Conservation (phyloP, 2,888 invertebrate species). For the Netelia virgata region DNA sequence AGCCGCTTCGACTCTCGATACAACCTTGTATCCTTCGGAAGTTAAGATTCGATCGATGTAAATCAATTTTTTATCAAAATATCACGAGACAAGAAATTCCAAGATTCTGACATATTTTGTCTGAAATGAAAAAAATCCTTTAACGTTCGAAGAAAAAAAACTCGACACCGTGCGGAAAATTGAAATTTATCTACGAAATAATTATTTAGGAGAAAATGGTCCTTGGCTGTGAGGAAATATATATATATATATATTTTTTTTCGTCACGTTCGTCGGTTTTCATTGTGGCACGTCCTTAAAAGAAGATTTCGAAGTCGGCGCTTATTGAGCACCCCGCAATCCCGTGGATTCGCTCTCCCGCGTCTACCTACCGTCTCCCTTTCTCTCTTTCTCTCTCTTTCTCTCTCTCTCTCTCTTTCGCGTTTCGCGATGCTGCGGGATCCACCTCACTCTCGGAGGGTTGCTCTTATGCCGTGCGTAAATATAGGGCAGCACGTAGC, state of each 20-base stretch:
- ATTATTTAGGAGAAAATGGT: no score
- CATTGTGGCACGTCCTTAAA: conserved; percentile 77
- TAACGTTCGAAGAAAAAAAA: no score
- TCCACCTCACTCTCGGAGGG: conserved; percentile 67
- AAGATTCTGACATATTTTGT: no score
- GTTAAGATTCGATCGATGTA: no score
- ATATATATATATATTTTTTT: no score
- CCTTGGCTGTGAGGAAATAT: no score
- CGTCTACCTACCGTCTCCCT: background rate
- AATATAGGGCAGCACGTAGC: conserved; percentile 83
- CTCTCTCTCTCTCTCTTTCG: conserved; percentile 10
- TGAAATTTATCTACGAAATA: no score
- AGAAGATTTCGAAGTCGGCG: conserved; percentile 72
- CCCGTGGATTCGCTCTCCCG: conserved; percentile 25
- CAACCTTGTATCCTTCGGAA: background rate
- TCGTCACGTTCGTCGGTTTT: background rate
- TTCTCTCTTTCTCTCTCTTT: conserved; percentile 11
- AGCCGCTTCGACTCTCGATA: background rate
- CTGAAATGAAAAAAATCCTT: no score
- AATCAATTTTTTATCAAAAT: no score
- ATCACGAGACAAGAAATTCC: no score
- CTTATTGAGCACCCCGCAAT: conserved; percentile 78
- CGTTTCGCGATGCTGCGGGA: conserved; percentile 12
- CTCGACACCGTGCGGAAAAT: no score
- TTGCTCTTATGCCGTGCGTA: conserved; percentile 82